Evolutionary conservation across 2,113 vertebrate genomes (phyloP).

Genomic region (Heteronetta atricapilla): DNA sequence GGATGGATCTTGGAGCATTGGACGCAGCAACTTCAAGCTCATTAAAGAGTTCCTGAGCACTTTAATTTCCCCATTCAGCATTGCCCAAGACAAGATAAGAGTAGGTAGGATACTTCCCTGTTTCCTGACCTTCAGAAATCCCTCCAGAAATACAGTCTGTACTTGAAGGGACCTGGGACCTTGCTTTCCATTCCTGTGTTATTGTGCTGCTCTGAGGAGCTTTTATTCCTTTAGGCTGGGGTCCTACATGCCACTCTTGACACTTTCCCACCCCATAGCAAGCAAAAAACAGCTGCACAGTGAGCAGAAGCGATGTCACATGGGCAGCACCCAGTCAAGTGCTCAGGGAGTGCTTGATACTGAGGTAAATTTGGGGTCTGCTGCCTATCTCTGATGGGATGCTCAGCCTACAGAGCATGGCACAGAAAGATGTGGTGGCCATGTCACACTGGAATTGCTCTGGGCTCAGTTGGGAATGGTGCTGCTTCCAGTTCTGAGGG

Average conservation of each 20-base stretch:
- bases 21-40: conserved; percentile 89
- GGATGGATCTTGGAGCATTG: conserved; percentile 95
- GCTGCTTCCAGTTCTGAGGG: neutral
- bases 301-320: rapidly evolving
- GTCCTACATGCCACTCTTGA: neutral
- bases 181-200: neutral
- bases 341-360: neutral
- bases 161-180: rapidly evolving
- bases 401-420: neutral
- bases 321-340: rapidly evolving
- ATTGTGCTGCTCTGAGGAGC: neutral
- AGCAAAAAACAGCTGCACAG: neutral
- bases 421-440: neutral
- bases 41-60: conserved; percentile 89
- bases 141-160: neutral
- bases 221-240: neutral
- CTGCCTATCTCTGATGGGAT: rapidly evolving
- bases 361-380: neutral
- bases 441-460: neutral
- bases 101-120: conserved; percentile 78
- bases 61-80: conserved; percentile 85
- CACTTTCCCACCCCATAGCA: neutral
- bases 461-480: rapidly evolving
- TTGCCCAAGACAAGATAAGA: conserved; percentile 84
- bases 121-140: neutral